Conservation (phyloP, 1,140 invertebrate species). For the Onthophagus taurus region DNA sequence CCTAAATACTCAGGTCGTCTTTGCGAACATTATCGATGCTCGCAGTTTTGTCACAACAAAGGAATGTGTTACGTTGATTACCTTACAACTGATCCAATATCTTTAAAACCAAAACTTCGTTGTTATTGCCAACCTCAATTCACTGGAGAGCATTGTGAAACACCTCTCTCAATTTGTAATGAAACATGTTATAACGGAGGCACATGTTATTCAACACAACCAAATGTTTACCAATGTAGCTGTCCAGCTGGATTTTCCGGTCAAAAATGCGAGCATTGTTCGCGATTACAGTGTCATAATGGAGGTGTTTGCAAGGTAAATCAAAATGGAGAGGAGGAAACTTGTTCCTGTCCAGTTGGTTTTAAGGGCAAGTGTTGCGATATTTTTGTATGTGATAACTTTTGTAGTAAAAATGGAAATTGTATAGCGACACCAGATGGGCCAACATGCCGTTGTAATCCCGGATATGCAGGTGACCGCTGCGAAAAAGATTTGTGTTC, state of each 20-base stretch:
- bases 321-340: constrained; percentile 12
- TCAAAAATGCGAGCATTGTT: constrained; percentile 31
- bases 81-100: constrained; percentile 19
- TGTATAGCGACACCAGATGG: constrained; percentile 16
- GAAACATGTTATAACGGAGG: constrained; percentile 47
- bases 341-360: constrained; percentile 28
- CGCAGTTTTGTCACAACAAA: constrained; percentile 52
- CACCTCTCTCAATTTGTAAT: constrained; percentile 42
- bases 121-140: constrained; percentile 55
- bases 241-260: constrained; percentile 48
- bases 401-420: constrained; percentile 19
- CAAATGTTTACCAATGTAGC: constrained; percentile 42
- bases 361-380: constrained; percentile 24
- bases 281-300: constrained; percentile 29
- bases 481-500: constrained; percentile 48
- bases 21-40: constrained; percentile 56
- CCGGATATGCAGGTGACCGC: constrained; percentile 44
- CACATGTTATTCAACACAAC: constrained; percentile 37
- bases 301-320: constrained; percentile 27
- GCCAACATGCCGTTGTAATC: constrained; percentile 36
- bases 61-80: constrained; percentile 47
- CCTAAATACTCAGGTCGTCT: constrained; percentile 48
- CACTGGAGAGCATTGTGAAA: constrained; percentile 58
- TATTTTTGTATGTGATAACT: constrained; percentile 19
- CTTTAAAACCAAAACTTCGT: constrained; percentile 31